Conservation (phyloP, 2,888 invertebrate species). For the Oscheius sp. region DNA sequence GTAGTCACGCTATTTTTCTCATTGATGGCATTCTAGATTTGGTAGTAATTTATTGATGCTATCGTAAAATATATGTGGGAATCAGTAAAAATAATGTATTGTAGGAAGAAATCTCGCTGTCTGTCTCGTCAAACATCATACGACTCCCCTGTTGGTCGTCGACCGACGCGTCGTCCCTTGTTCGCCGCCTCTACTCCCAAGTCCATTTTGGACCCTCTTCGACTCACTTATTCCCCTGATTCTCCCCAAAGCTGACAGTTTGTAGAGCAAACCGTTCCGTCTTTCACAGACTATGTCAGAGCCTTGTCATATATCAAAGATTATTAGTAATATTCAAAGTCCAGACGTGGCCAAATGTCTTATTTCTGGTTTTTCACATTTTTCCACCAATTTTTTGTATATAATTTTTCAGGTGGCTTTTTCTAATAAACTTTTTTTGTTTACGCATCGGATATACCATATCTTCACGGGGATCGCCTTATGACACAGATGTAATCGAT, state of each 20-base stretch:
- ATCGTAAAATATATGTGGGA: not conserved
- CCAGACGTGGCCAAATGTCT: slow-evolving; percentile 18
- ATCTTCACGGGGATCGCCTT: slow-evolving; percentile 15
- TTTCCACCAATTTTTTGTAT: slow-evolving; percentile 23
- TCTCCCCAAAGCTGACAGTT: not conserved
- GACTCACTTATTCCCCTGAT: slow-evolving; percentile 10
- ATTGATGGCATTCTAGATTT: slow-evolving; percentile 24
- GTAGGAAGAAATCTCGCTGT: not conserved
- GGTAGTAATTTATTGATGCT: slow-evolving; percentile 10
- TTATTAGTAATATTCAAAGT: slow-evolving; percentile 14
- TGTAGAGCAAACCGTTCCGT: not conserved
- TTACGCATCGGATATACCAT: not conserved
- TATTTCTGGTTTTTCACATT: slow-evolving; percentile 13
- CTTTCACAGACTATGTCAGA: slow-evolving; percentile 27
- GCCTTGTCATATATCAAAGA: slow-evolving; percentile 23
- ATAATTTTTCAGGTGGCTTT: slow-evolving; percentile 17
- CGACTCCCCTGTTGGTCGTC: slow-evolving; percentile 19
- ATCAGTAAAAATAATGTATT: not conserved
- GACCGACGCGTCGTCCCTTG: slow-evolving; percentile 1
- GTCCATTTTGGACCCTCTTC: not conserved
- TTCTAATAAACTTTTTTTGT: slow-evolving; percentile 11
- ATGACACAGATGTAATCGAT: slow-evolving; percentile 22
- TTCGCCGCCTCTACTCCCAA: slow-evolving; percentile 2
- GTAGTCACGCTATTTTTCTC: slow-evolving; percentile 10
- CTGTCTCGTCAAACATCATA: slow-evolving; percentile 11